Evolutionary conservation across 2,888 invertebrate genomes (phyloP).

Genomic region (Subacronicta megacephala): DNA sequence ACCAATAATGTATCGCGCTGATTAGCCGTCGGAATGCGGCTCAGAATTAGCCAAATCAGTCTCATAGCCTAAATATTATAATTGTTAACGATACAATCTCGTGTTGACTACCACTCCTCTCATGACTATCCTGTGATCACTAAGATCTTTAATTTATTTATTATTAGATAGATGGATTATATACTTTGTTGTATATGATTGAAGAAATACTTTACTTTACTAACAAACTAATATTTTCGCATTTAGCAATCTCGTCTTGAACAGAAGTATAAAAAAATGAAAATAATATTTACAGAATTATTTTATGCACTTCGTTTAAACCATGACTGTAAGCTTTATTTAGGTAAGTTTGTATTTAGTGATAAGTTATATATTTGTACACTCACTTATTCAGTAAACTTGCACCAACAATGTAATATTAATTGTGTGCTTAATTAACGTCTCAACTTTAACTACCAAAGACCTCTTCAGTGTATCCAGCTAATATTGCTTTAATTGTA

Average conservation of each 20-base stretch:
- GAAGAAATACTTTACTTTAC: too few species aligned
- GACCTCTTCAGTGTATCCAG: conserved; percentile 28
- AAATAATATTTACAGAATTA: conserved; percentile 13
- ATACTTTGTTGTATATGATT: background rate
- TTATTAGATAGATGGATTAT: too few species aligned
- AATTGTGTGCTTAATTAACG: background rate
- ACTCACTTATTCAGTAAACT: conserved; percentile 23
- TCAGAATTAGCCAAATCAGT: too few species aligned
- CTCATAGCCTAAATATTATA: too few species aligned
- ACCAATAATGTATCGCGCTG: too few species aligned
- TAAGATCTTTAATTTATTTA: background rate
- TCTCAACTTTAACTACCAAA: conserved; percentile 41
- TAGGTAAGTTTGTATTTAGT: conserved; percentile 64
- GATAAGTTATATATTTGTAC: conserved; percentile 19
- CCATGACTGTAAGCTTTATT: conserved; percentile 79
- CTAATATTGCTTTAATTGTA: conserved; percentile 35
- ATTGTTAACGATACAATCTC: too few species aligned
- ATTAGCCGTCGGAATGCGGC: too few species aligned
- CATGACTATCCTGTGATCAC: background rate
- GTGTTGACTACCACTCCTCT: too few species aligned
- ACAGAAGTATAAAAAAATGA: conserved; percentile 7
- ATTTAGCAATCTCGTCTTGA: background rate
- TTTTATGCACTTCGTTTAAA: conserved; percentile 58
- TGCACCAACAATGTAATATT: too few species aligned
- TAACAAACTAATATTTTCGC: conserved; percentile 1